Evolutionary conservation across 2,113 vertebrate genomes (phyloP).

Genomic region (Syrrhaptes paradoxus): DNA sequence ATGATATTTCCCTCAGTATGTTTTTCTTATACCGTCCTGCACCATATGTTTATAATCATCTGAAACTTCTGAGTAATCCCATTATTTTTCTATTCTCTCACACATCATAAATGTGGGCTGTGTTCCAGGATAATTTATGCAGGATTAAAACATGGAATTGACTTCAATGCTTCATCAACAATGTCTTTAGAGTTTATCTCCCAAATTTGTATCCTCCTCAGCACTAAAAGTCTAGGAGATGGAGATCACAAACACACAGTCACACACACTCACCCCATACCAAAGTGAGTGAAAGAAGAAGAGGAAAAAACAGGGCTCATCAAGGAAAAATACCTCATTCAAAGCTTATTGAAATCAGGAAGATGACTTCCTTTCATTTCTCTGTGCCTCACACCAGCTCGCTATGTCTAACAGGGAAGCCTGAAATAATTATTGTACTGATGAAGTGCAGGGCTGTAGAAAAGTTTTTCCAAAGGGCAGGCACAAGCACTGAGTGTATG

Average conservation of each 20-base stretch:
- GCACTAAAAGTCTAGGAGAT: not conserved
- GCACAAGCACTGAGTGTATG: not conserved
- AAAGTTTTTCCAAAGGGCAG: slow-evolving; percentile 27
- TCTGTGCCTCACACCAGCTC: not conserved
- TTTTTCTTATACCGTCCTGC: slow-evolving; percentile 16
- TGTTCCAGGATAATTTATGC: slow-evolving; percentile 56
- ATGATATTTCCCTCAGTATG: slow-evolving; percentile 17
- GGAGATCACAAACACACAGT: not conserved
- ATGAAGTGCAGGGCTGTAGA: slow-evolving; percentile 56
- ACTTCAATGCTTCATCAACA: slow-evolving; percentile 32
- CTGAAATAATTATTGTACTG: slow-evolving; percentile 51
- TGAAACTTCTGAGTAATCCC: slow-evolving; percentile 48
- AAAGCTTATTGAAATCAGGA: not conserved
- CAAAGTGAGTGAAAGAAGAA: slow-evolving; percentile 15
- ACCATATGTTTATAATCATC: slow-evolving; percentile 75
- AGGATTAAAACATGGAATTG: slow-evolving; percentile 62
- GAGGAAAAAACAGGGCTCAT: not conserved
- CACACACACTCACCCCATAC: not conserved
- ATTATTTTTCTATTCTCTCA: slow-evolving; percentile 62
- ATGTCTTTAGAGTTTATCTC: slow-evolving; percentile 39
- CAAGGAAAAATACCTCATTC: not conserved
- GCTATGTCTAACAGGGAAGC: not conserved
- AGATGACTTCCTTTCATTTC: slow-evolving; percentile 12
- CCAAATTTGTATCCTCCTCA: not conserved
- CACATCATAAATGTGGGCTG: slow-evolving; percentile 40